Evolutionary conservation across 2,797 vertebrate genomes (phyloP).

Genomic region (Cheirogaleus major): DNA sequence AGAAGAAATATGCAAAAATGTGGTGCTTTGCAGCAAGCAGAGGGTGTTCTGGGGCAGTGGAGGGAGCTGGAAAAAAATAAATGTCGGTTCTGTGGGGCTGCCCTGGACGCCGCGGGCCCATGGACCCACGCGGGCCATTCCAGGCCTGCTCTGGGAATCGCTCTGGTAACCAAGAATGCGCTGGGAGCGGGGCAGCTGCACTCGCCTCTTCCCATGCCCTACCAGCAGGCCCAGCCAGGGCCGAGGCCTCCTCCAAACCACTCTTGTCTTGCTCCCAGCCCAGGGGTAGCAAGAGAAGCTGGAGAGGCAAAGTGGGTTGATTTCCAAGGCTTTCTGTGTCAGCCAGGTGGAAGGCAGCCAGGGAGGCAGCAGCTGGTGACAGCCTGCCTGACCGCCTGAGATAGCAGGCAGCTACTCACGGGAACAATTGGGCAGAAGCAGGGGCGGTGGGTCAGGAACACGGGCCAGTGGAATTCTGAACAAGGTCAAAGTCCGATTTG

Average conservation of each 20-base stretch:
- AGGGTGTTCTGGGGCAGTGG: neutral
- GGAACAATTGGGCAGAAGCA: neutral
- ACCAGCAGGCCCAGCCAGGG: rapidly evolving
- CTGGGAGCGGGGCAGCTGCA: neutral
- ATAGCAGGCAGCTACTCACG: neutral
- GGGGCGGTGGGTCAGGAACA: neutral
- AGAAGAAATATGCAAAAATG: neutral
- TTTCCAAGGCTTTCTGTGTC: conserved; percentile 6
- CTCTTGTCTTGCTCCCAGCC: neutral
- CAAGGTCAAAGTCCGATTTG: conserved; percentile 36
- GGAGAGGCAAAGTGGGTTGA: neutral
- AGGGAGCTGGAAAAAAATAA: neutral
- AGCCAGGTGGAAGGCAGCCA: conserved; percentile 83
- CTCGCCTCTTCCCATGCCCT: neutral
- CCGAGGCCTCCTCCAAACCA: neutral
- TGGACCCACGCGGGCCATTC: conserved; percentile 26
- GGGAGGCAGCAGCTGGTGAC: conserved; percentile 72
- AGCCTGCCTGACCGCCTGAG: neutral
- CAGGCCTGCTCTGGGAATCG: neutral
- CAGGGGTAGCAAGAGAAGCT: neutral
- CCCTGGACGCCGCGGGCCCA: neutral
- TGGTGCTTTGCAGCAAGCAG: neutral
- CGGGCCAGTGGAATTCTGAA: neutral
- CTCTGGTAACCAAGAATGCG: neutral
- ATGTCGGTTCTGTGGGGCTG: neutral